These are phyloP conservation scores for Dolichoris vasculosae DNA, from an alignment of 1,140 invertebrate species.

Conservation along the genomic window DNA sequence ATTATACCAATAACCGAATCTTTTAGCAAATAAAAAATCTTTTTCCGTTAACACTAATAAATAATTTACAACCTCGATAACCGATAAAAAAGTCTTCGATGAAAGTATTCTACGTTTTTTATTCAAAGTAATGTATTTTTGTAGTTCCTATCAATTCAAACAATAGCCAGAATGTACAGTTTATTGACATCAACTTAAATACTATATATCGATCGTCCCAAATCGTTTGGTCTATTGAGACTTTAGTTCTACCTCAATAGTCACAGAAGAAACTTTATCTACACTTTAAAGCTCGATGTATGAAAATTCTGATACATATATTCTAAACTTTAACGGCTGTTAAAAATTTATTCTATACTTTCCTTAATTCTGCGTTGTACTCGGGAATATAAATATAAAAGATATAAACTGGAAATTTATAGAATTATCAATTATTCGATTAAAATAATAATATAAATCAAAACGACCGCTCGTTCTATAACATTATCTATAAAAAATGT, in stretches of 20 bases:
- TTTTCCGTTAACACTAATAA: background rate
- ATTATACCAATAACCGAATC: too few species aligned
- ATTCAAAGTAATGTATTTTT: too few species aligned
- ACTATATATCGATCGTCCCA: slow-evolving; percentile 31
- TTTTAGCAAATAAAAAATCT: too few species aligned
- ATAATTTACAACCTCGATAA: too few species aligned
- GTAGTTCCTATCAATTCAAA: background rate
- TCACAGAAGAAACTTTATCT: slow-evolving; percentile 17
- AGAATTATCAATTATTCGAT: too few species aligned
- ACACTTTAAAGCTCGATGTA: background rate
- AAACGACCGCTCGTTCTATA: too few species aligned
- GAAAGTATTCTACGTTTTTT: too few species aligned
- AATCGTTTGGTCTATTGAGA: slow-evolving; percentile 16
- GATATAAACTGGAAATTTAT: too few species aligned
- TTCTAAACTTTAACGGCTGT: background rate
- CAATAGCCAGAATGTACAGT: background rate
- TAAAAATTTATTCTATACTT: background rate
- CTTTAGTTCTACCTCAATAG: slow-evolving; percentile 37
- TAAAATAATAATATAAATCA: too few species aligned
- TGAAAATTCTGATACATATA: slow-evolving; percentile 11
- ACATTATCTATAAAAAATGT: too few species aligned
- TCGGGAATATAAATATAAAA: too few species aligned
- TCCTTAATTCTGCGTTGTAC: background rate
- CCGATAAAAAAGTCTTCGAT: too few species aligned
- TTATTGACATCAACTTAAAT: slow-evolving; percentile 26